phyloP scores from a whole-genome alignment of 2,113 vertebrate genomes.

The Corythoichthys intestinalis region DNA sequence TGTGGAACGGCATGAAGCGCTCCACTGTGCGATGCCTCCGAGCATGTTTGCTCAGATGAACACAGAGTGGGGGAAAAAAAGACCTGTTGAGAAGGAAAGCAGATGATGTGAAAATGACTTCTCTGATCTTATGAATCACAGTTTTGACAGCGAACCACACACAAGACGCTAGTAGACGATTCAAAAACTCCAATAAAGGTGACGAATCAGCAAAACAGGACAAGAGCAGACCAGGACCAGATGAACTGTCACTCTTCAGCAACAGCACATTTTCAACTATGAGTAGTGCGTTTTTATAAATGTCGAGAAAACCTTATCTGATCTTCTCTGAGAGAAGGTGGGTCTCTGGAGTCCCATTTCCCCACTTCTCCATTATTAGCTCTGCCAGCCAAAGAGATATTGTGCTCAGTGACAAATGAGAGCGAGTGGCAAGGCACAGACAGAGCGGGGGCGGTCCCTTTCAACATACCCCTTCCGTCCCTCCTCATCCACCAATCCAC shows the following conservation, averaged over 20 bases:
- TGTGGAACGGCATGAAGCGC: slow-evolving; percentile 39
- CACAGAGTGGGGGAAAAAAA: background rate
- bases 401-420: slow-evolving; percentile 66
- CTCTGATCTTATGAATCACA: slow-evolving; percentile 51
- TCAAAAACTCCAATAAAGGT: slow-evolving; percentile 28
- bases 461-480: background rate
- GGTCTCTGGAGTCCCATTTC: slow-evolving; percentile 60
- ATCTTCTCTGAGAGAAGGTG: slow-evolving; percentile 52
- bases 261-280: slow-evolving; percentile 30
- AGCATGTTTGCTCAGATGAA: slow-evolving; percentile 46
- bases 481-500: background rate
- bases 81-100: slow-evolving; percentile 44
- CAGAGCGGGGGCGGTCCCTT: slow-evolving; percentile 55
- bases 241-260: slow-evolving; percentile 27
- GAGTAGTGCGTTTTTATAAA: slow-evolving; percentile 43
- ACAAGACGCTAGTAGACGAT: slow-evolving; percentile 36
- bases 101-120: slow-evolving; percentile 53
- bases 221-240: slow-evolving; percentile 16
- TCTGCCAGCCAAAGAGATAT: slow-evolving; percentile 69
- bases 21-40: slow-evolving; percentile 36
- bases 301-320: slow-evolving; percentile 56
- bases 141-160: slow-evolving; percentile 45
- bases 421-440: slow-evolving; percentile 41
- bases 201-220: slow-evolving; percentile 28
- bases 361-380: slow-evolving; percentile 63